phyloP scores from a whole-genome alignment of 2,113 vertebrate species.

The Proteles cristata region DNA sequence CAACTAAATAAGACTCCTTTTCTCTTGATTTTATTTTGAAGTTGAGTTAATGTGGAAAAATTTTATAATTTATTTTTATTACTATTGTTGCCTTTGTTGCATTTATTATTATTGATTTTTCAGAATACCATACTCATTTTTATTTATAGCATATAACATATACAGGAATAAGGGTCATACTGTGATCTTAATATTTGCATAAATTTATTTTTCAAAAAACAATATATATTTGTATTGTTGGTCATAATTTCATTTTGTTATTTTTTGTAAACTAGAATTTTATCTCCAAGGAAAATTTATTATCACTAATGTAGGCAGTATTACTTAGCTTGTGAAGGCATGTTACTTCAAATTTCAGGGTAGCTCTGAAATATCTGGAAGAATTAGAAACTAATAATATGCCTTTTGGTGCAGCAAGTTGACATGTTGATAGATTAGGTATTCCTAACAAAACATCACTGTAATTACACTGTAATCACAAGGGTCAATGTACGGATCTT shows the following conservation, averaged over 20 bases:
- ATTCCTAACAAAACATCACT: neutral
- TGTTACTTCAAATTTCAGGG: neutral
- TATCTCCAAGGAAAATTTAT: neutral
- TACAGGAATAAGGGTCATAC: neutral
- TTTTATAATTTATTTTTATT: neutral
- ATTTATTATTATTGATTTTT: neutral
- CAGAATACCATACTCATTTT: neutral
- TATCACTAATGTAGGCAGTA: neutral
- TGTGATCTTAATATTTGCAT: neutral
- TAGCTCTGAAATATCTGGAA: neutral
- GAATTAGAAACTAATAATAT: neutral
- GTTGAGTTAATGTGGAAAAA: neutral
- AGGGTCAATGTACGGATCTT: neutral
- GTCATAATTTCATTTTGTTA: neutral
- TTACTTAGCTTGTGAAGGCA: neutral
- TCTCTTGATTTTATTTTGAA: neutral
- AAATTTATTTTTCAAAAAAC: neutral
- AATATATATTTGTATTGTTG: neutral
- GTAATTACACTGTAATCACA: constrained; percentile 23
- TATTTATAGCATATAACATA: neutral
- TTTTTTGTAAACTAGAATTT: neutral
- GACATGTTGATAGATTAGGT: constrained; percentile 9
- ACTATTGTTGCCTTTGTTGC: neutral
- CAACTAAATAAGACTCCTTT: neutral
- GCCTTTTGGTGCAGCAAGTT: neutral